phyloP scores from a whole-genome alignment of 2,113 vertebrate species.

The Sylvia atricapilla region DNA sequence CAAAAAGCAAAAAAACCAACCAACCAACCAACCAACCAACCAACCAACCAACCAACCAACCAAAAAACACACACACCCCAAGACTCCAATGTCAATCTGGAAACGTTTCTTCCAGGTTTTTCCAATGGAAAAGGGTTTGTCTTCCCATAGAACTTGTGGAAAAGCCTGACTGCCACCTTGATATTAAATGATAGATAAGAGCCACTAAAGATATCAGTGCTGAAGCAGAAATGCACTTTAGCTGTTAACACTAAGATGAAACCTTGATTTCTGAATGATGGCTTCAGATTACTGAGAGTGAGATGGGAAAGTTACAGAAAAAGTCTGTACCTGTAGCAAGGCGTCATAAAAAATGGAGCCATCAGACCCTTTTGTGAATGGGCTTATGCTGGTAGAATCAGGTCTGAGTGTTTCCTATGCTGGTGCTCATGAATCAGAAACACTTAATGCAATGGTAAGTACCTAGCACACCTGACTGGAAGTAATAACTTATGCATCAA shows the following conservation, averaged over 20 bases:
- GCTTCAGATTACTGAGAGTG: background rate
- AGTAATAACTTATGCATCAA: background rate
- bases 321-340: background rate
- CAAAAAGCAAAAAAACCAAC: background rate
- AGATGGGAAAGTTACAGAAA: background rate
- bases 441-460: background rate
- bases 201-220: background rate
- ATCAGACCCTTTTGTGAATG: background rate
- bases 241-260: background rate
- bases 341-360: background rate
- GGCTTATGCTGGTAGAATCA: background rate
- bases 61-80: background rate
- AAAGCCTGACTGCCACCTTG: background rate
- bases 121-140: background rate
- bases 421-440: background rate
- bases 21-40: too few species aligned
- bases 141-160: background rate
- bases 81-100: background rate
- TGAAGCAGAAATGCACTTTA: background rate
- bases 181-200: background rate
- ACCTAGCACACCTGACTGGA: background rate
- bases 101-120: background rate
- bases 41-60: background rate
- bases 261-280: background rate
- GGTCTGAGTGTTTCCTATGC: background rate